Evolutionary conservation across 2,113 vertebrate species (phyloP).

Genomic region (Urocitellus parryii): DNA sequence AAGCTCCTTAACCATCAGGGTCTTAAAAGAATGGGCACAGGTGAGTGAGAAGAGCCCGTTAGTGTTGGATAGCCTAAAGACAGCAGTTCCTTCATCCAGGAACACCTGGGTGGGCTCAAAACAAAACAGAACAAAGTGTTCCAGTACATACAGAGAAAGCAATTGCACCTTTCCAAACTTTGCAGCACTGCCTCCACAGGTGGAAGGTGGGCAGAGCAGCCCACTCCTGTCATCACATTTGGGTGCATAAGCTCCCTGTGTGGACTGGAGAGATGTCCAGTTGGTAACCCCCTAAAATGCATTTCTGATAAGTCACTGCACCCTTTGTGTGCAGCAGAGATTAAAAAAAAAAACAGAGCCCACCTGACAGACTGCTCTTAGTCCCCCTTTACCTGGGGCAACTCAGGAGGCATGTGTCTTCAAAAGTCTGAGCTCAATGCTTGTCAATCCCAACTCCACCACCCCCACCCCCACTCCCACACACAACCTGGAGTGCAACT

Average conservation of each 20-base stretch:
- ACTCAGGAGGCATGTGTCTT: neutral
- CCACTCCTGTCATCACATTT: too few species aligned
- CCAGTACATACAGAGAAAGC: neutral
- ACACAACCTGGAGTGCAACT: neutral
- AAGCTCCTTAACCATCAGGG: neutral
- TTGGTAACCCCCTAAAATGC: neutral
- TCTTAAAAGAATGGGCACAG: neutral
- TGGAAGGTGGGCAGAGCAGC: neutral
- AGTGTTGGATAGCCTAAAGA: neutral
- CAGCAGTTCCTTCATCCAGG: neutral
- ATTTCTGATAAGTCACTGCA: neutral
- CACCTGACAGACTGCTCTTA: neutral
- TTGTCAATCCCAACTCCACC: neutral
- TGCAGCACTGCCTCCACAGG: rapidly evolving
- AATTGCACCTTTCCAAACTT: neutral
- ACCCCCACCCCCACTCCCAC: neutral
- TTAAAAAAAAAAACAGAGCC: neutral
- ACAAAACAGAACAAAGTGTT: neutral
- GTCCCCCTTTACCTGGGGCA: neutral
- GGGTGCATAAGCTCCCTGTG: neutral
- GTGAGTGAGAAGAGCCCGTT: neutral
- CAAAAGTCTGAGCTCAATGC: neutral
- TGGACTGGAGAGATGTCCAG: neutral
- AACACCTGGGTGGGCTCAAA: neutral
- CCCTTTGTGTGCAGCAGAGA: neutral